Conservation (phyloP, 2,888 invertebrate genomes). For the Parasteatoda lunata region DNA sequence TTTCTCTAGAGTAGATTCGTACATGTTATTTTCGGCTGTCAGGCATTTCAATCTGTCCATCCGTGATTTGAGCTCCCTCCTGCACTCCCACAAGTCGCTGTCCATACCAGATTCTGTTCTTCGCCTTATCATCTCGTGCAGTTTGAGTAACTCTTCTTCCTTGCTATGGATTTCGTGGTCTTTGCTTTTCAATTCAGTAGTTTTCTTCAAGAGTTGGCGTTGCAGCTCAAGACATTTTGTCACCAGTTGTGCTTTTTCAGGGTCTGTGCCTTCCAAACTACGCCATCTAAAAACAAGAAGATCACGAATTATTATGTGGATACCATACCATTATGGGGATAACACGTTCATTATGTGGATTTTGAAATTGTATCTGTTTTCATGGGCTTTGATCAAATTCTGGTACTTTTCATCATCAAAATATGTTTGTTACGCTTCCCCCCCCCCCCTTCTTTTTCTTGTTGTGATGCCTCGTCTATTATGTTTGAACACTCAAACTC, state of each 20-base stretch:
- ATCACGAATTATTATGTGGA: too few species aligned
- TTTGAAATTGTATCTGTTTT: too few species aligned
- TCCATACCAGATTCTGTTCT: not conserved
- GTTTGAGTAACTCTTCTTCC: not conserved
- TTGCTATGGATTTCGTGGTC: conserved; percentile 8
- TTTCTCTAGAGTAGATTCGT: conserved; percentile 19
- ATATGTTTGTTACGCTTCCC: too few species aligned
- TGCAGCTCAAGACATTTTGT: conserved; percentile 44
- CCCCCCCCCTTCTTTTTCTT: too few species aligned
- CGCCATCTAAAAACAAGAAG: conserved; percentile 27
- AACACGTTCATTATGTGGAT: too few species aligned
- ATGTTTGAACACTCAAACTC: too few species aligned
- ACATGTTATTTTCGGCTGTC: conserved; percentile 33
- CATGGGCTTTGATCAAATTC: too few species aligned
- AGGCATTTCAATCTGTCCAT: conserved; percentile 35
- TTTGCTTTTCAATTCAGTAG: conserved; percentile 8
- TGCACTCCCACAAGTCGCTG: conserved; percentile 12
- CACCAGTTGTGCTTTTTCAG: conserved; percentile 28
- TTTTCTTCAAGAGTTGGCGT: conserved; percentile 32
- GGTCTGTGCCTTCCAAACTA: conserved; percentile 56
- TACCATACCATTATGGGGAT: too few species aligned
- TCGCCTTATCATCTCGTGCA: not conserved
- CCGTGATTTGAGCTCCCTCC: conserved; percentile 7
- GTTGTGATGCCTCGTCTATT: too few species aligned
- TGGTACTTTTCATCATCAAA: too few species aligned